Evolutionary conservation across 2,113 vertebrate genomes (phyloP), one percentile per base, ranked within the genome.

Genomic region (Piaya cayana): DNA sequence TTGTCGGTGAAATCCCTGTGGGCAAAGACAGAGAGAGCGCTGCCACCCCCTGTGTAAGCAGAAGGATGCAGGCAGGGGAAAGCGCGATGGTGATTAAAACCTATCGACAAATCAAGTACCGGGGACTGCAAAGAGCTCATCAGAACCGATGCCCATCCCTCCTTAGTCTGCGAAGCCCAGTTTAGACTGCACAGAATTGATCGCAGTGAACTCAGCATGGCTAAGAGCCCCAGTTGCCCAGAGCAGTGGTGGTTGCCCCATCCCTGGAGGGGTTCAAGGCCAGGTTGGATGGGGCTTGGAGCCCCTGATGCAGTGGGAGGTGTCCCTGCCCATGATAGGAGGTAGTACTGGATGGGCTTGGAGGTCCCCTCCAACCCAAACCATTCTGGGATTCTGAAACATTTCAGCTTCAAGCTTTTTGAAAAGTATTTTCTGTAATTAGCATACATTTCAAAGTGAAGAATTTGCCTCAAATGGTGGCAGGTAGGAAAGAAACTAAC

Each of bases 1-100:
- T 98, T 99, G 62, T 99, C 99, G 0, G 92, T 74, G 50, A 98
- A 98, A 65, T 99, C 99, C 96, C 99, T 99, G 91, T 15, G 47
- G 25, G 62, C 49, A 69, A 21, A 93, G 58, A 93, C 5, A 88
- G 59, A 70, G 59, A 70, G 3, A 62, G 62, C 9, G 2, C 37
- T 65, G 27, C 91, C 90, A 97, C 56, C 59, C n/a, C 42, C 64
- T 30, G 53, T 39, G n/a, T 37, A 8, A 11, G n/a, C 86, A 69
- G 53, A 39, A 42, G 34, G 50, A 58, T 26, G 52, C 11, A 78
- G 71, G 89, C 83, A 92, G 82, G 49, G 43, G 20, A 72, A 77
- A 64, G 2, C 2, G 32, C 5, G 19, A 16, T 43, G 25, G 21
- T 18, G 65, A 67, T 49, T 53, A 65, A 91, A 92, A n/a, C 3